phyloP scores from a whole-genome alignment of 2,888 invertebrate species.

The Drosophila fungiperda region DNA sequence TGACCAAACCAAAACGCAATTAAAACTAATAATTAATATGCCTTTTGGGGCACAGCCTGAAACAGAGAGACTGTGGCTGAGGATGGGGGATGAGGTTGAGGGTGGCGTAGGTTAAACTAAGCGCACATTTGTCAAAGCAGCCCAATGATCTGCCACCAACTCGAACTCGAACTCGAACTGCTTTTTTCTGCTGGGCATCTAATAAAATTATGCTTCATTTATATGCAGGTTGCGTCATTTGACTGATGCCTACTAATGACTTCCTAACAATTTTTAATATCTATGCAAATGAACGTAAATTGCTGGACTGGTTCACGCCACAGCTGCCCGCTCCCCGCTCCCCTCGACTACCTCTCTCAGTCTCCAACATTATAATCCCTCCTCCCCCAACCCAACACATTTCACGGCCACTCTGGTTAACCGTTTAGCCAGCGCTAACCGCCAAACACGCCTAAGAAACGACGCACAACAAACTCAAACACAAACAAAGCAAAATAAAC shows the following conservation, averaged over 20 bases:
- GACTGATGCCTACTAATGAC: slow-evolving; percentile 82
- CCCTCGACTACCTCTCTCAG: slow-evolving; percentile 4
- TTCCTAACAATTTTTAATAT: slow-evolving; percentile 83
- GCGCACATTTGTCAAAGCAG: slow-evolving; percentile 49
- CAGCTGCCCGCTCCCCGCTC: slow-evolving; percentile 13
- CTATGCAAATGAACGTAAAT: slow-evolving; percentile 82
- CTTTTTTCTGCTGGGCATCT: slow-evolving; percentile 31
- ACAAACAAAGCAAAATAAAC: background rate
- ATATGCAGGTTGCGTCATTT: slow-evolving; percentile 81
- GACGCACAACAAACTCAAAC: background rate
- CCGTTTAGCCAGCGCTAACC: slow-evolving; percentile 75
- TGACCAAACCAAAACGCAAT: slow-evolving; percentile 69
- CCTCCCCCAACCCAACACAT: background rate
- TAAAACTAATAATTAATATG: slow-evolving; percentile 77
- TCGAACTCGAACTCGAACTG: slow-evolving; percentile 22
- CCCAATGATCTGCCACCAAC: slow-evolving; percentile 48
- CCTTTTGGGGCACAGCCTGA: slow-evolving; percentile 34
- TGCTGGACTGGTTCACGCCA: slow-evolving; percentile 65
- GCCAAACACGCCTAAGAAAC: slow-evolving; percentile 37
- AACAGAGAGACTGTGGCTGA: background rate
- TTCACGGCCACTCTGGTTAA: slow-evolving; percentile 62
- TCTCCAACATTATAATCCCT: slow-evolving; percentile 42
- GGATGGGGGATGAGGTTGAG: background rate
- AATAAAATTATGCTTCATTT: slow-evolving; percentile 82
- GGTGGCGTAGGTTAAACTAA: slow-evolving; percentile 3